Base-by-base conservation (phyloP, 2,113 vertebrate genomes). In the Oncorhynchus tshawytscha region DNA sequence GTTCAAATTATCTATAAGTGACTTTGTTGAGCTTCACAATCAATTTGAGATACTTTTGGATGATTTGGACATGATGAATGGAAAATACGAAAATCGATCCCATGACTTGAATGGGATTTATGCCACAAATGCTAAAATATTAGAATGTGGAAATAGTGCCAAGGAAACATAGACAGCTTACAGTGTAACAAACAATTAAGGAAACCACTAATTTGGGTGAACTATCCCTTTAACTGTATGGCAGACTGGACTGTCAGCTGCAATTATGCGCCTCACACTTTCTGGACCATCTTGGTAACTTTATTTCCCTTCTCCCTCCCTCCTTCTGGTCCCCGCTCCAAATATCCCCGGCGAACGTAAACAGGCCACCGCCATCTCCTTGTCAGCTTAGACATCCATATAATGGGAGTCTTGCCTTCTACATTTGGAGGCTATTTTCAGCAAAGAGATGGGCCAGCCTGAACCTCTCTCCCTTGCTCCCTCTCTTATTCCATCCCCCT, bases 261-360 rank as follows among this genome's bases (percentile, higher is more conserved):
- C 39, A 45, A 96, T 95, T 94, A 94, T 92, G 88, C 91, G 90
- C 94, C 94, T 94, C 90, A 82, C 93, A 93, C 91, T 91, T 94
- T 83, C 94, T 93, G 91, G 91, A 89, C 94, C 94, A 94, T 91
- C 91, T 90, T 92, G 88, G 83, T 91, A 69, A 73, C 78, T 83
- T 83, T 75, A 76, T 85, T 67, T 70, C 62, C 70, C 76, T 65
- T 72, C 15, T 72, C 25, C 12, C 15, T 49, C 82, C 74, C 78
- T 79, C 77, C 39, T 45, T 45, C 39, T 45, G 39, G 39, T 45
- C 39, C 39, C 39, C 39, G 64, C 82, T 89, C 84, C 80, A 87
- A 90, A 90, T 88, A 88, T 88, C 84, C 81, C 78, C 57, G 24
- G 75, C 59, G 22, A 90, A 87, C 77, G 79, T 88, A 90, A 91